Evolutionary conservation across 2,113 vertebrate genomes (phyloP).

Genomic region (Ammodytes dubius): DNA sequence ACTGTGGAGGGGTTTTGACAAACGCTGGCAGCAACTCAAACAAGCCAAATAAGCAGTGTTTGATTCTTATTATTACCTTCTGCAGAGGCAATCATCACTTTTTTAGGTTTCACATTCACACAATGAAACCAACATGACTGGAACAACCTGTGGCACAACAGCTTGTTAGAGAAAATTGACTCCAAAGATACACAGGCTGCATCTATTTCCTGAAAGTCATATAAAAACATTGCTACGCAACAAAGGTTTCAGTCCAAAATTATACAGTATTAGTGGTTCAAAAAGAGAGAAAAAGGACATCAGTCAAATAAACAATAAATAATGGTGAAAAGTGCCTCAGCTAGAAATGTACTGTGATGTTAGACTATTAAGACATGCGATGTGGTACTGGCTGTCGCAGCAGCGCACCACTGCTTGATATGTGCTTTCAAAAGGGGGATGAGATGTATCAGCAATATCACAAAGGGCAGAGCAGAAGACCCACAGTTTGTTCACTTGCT

Average conservation of each 20-base stretch:
- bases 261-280: neutral
- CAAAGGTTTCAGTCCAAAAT: slow-evolving; percentile 11
- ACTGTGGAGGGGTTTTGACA: neutral
- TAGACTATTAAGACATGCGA: neutral
- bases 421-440: slow-evolving; percentile 45
- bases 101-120: neutral
- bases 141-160: slow-evolving; percentile 36
- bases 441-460: slow-evolving; percentile 46
- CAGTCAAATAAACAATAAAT: slow-evolving; percentile 41
- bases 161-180: slow-evolving; percentile 56
- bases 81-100: slow-evolving; percentile 20
- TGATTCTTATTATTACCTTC: slow-evolving; percentile 7
- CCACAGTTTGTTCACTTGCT: slow-evolving; percentile 46
- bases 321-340: slow-evolving; percentile 9
- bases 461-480: slow-evolving; percentile 28
- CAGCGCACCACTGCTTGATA: slow-evolving; percentile 32
- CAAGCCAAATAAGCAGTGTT: neutral
- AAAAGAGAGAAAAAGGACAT: slow-evolving; percentile 12
- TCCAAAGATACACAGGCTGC: slow-evolving; percentile 19
- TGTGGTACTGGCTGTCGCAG: slow-evolving; percentile 28
- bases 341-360: slow-evolving; percentile 50
- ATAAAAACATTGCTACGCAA: slow-evolving; percentile 18
- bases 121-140: slow-evolving; percentile 1
- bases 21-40: neutral
- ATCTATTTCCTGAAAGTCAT: slow-evolving; percentile 27